Percentiles rank a stretch among this genome's conserved stretches.
Conservation (phyloP, 2,797 vertebrate genomes). For the Myotis daubentonii region DNA sequence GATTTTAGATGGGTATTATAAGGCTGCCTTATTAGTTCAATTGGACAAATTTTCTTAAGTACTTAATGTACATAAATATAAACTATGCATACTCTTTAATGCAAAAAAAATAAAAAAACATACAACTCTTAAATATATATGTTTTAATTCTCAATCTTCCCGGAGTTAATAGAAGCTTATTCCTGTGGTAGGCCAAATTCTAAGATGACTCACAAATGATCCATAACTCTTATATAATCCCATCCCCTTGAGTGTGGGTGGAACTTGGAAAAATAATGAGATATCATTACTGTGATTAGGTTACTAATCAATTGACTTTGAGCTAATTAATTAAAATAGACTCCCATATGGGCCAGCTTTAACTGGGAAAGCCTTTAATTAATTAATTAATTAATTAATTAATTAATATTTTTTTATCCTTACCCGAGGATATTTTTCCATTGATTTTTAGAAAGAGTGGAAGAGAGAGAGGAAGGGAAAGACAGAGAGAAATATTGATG, state of each 20-base stretch:
- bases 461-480: too few species aligned
- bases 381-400: too few species aligned
- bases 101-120: not conserved
- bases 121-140: not conserved
- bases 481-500: too few species aligned
- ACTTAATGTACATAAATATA: not conserved
- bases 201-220: not conserved
- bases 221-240: not conserved
- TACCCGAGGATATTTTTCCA: too few species aligned
- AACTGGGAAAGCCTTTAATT: not conserved
- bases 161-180: not conserved
- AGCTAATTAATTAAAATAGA: conserved; percentile 40
- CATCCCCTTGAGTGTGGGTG: not conserved
- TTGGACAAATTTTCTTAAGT: not conserved
- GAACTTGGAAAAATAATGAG: not conserved
- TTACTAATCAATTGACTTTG: not conserved
- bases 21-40: not conserved
- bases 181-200: not conserved
- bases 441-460: too few species aligned
- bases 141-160: not conserved
- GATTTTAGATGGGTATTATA: not conserved
- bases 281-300: not conserved
- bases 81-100: not conserved
- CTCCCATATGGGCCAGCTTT: not conserved
- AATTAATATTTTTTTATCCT: too few species aligned